Evolutionary conservation across 2,797 vertebrate species (phyloP), one percentile per base, ranked within the genome.

Genomic region (Cyclopterus lumpus): DNA sequence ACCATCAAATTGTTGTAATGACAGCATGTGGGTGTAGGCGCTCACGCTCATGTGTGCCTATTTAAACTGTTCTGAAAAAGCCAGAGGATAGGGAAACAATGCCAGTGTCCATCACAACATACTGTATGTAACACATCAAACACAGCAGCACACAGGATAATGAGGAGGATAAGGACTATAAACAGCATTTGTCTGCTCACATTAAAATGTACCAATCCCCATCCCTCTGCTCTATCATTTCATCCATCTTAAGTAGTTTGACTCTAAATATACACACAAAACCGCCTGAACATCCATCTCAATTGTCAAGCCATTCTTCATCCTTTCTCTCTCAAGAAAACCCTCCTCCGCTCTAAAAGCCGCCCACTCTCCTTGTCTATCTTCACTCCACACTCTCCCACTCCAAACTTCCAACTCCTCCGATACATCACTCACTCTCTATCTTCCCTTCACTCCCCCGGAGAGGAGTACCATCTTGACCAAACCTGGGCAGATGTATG

Each of bases 261-360:
- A 81, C 79, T 86, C 85, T 86, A 88, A 89, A 92, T 86, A 89
- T 86, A 91, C 77, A 86, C 80, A 69, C 61, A 67, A 79, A 86
- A 79, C 71, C 36, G 77, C 86, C 79, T 57, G 79, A 85, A 73
- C 88, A 89, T 91, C 83, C 87, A 79, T 88, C 88, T 84, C 64
- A 60, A 83, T 86, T 91, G 90, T 90, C 85, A 88, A 89, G 76
- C 71, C 77, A 68, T 82, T 84, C 73, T 81, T 85, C 85, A 74
- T 63, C 34, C 49, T 66, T 71, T 81, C 73, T 75, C 81, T 24
- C 44, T 44, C 42, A 22, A 54, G 67, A 80, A 78, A 57, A 20
- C 59, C 76, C 70, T 73, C 79, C 62, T 67, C 67, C 36, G 15
- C 86, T 88, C 61, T 61, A 38, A 71, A 85, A 75, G 75, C 67